A percentile compares a stretch with the other conserved stretches of the same genome.
phyloP scores from a whole-genome alignment of 2,888 invertebrate species.

The Aspidiotus rigidus region DNA sequence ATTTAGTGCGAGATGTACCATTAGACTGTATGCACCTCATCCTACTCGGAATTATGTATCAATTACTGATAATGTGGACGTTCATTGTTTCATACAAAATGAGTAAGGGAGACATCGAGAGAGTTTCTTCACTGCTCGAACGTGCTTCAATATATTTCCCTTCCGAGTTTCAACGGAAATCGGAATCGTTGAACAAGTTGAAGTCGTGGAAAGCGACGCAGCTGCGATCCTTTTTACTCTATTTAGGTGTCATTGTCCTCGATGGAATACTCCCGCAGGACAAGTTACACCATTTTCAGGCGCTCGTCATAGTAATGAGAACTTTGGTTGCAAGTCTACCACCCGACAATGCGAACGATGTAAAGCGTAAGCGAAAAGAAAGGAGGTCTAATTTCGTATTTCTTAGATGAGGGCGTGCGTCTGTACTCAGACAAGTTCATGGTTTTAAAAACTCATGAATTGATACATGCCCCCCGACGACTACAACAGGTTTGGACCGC shows the following conservation, averaged over 20 bases:
- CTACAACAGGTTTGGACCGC: conserved; percentile 1
- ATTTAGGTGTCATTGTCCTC: conserved; percentile 8
- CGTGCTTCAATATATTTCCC: not conserved
- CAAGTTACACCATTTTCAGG: conserved; percentile 3
- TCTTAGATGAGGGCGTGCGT: too few species aligned
- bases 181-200: not conserved
- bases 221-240: conserved; percentile 8
- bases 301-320: not conserved
- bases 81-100: not conserved
- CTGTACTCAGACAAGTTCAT: too few species aligned
- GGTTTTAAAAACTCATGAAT: too few species aligned
- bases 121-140: not conserved
- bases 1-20: not conserved
- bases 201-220: conserved; percentile 14
- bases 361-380: too few species aligned
- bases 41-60: not conserved
- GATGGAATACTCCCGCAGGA: not conserved
- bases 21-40: not conserved
- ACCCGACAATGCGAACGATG: too few species aligned
- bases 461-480: too few species aligned
- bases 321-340: too few species aligned
- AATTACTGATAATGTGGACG: not conserved
- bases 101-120: not conserved
- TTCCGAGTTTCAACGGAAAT: conserved; percentile 5
- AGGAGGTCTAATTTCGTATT: too few species aligned